Evolutionary conservation across 2,888 invertebrate species (phyloP), one percentile per base, ranked within the genome.

Genomic region (Hemistola chrysoprasaria): DNA sequence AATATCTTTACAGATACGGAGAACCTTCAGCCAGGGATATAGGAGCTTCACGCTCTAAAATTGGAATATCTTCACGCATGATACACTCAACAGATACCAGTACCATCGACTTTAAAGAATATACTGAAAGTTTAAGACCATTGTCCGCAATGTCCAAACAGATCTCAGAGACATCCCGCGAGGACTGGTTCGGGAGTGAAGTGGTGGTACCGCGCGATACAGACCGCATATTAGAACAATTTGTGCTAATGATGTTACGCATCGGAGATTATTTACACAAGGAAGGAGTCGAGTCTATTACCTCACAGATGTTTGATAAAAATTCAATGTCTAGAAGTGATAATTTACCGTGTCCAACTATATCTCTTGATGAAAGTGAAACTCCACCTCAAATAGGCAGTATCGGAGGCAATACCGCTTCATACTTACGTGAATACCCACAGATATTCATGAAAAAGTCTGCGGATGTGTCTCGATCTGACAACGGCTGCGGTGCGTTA

Each of bases 221-320:
- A 8, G 88, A 88, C 56, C 77, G 88, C 1, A 79, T 88, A 52
- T 51, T 83, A 33, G 88, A 88, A 60, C 88, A 88, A 55, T 80
- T 88, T 45, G 73, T 71, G 21, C 41, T 81, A 8, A 87, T 88
- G 87, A 56, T 84, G 51, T 54, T 88, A 40, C 65, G 79, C 44
- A 78, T 88, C 38, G 65, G 71, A 33, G 66, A 60, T n/a, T 81
- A 70, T 56, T 49, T 81, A 37, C 60, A 55, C 26, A 74, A 61
- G 37, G 70, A 74, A 35, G 66, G 60, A 10, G 44, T 30, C 7
- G 63, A 64, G 45, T 52, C 53, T 30, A 40, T 51, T 2, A 59
- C 59, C 56, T 43, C 64, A 40, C 47, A 62, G 8, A 37, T 52
- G 28, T 44, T 65, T 6, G 59, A 50, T 32, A 47, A 47, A 10